These are phyloP conservation scores for Danionella dracula DNA, from an alignment of 2,797 vertebrate species.

Conservation along the genomic window DNA sequence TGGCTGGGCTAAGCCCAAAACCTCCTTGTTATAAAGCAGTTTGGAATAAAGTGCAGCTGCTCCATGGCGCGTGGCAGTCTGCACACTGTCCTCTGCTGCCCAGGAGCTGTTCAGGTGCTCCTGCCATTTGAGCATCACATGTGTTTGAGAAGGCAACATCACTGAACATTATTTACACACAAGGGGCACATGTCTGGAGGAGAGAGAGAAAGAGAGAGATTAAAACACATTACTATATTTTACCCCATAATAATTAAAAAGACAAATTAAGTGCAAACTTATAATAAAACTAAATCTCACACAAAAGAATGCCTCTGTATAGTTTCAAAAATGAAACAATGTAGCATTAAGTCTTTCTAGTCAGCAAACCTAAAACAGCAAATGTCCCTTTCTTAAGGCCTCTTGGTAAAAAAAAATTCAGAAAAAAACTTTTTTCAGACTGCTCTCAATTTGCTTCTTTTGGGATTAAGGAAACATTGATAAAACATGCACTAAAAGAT, in stretches of 20 bases:
- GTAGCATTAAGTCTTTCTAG: too few species aligned
- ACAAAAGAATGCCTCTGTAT: too few species aligned
- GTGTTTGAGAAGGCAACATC: slow-evolving; percentile 77
- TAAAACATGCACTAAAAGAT: too few species aligned
- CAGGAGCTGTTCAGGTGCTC: slow-evolving; percentile 81
- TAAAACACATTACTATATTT: background rate
- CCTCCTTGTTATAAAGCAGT: slow-evolving; percentile 74
- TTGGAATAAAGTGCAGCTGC: slow-evolving; percentile 68
- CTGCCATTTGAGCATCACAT: slow-evolving; percentile 79
- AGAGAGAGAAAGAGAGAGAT: background rate
- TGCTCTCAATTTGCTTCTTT: background rate
- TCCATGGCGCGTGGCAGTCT: slow-evolving; percentile 61
- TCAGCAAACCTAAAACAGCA: too few species aligned
- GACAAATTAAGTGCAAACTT: too few species aligned
- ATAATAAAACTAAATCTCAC: too few species aligned
- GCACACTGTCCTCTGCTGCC: slow-evolving; percentile 70
- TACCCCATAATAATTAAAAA: too few species aligned
- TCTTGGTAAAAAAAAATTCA: too few species aligned
- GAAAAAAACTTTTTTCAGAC: too few species aligned
- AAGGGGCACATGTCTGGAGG: slow-evolving; percentile 48
- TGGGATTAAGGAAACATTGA: background rate
- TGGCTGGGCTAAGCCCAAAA: slow-evolving; percentile 73
- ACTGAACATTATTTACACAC: slow-evolving; percentile 66
- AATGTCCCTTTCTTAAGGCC: too few species aligned
- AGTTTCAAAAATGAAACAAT: too few species aligned